Evolutionary conservation across 2,113 vertebrate species (phyloP), one percentile per base, ranked within the genome.

Genomic region (Manacus vitellinus): DNA sequence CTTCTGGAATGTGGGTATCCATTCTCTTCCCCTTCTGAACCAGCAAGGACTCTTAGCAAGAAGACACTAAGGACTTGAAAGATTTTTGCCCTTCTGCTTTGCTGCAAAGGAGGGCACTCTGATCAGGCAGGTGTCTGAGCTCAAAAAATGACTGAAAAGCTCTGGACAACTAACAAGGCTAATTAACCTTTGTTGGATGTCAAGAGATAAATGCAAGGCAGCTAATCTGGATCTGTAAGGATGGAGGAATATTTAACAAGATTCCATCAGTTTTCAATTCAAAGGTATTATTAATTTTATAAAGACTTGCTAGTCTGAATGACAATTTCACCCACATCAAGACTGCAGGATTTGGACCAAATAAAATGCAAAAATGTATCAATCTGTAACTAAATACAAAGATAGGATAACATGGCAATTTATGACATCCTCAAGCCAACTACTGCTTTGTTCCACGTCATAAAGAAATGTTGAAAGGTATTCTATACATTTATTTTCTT

Each of bases 181-280:
- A 83, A 94, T 91, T 94, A 93, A 86, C 67, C 63, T 88, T 80
- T 91, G 33, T 39, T 68, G 67, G 31, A 43, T 82, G 58, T 76
- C 67, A 89, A 65, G 71, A 83, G 63, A 76, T 31, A 95, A 93
- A 61, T 11, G 11, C 3, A 1, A 74, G 59, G 17, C 35, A 78
- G 33, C 56, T 61, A 49, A 84, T 47, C 31, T 33, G 62, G 66
- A 75, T 88, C 56, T 37, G 12, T 51, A 85, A 73, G 43, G 65
- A 68, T 17, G 41, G 46, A 37, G 56, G 80, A 81, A 76, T 68
- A 35, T 31, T 46, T 65, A 68, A 54, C 8, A 73, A 46, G 46
- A 71, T 67, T 62, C 22, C 25, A 76, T 7, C 22, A 20, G 37
- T 87, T 81, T 71, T 78, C 54, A 74, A 12, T 61, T 62, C 30